Percentiles rank a stretch among this genome's conserved stretches.
Conservation (phyloP, 2,888 invertebrate species). For the Agonopterix subpropinquella region DNA sequence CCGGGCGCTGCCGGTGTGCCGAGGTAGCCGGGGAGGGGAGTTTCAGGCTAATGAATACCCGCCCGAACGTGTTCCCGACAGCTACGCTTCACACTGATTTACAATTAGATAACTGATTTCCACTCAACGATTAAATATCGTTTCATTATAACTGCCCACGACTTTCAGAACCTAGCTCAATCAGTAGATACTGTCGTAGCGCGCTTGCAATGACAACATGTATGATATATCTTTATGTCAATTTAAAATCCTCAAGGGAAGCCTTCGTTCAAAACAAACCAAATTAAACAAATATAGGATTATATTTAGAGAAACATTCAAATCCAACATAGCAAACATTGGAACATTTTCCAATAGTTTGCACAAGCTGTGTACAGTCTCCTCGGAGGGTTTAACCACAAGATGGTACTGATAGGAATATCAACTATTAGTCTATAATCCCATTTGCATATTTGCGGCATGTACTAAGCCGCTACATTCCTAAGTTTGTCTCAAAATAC, state of each 20-base stretch:
- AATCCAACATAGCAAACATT: constrained; percentile 61
- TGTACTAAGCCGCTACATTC: constrained; percentile 56
- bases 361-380: constrained; percentile 44
- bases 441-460: constrained; percentile 58
- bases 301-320: constrained; percentile 73
- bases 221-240: neutral
- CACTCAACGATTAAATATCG: neutral
- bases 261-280: constrained; percentile 52
- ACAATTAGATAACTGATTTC: constrained; percentile 5
- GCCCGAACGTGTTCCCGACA: constrained; percentile 7
- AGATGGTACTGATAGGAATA: constrained; percentile 28
- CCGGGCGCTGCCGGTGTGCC: neutral
- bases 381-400: constrained; percentile 24
- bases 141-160: neutral
- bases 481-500: constrained; percentile 53
- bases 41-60: constrained; percentile 16
- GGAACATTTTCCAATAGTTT: constrained; percentile 45
- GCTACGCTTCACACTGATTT: neutral
- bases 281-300: constrained; percentile 74
- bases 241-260: constrained; percentile 1
- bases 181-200: too few relatives aligned
- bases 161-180: neutral
- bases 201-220: too few relatives aligned
- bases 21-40: constrained; percentile 2
- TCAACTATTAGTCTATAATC: constrained; percentile 57